phyloP scores from a whole-genome alignment of 2,797 vertebrate genomes.

The Phrynocephalus forsythii region DNA sequence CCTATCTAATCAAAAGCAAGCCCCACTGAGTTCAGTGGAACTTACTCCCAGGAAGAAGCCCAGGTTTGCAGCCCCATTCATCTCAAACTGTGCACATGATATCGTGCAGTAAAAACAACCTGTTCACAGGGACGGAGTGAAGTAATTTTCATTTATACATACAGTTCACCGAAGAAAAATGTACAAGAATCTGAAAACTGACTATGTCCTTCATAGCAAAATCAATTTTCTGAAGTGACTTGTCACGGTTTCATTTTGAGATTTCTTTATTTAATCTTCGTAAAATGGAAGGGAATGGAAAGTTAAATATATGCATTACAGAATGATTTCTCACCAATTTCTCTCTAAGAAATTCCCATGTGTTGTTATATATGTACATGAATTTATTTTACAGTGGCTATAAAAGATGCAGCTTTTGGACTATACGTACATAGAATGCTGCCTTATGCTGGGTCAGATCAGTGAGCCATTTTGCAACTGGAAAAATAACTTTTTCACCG shows the following conservation, averaged over 20 bases:
- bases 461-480: too few relatives aligned
- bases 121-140: not conserved
- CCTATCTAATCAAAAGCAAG: constrained; percentile 2
- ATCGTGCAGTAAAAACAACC: not conserved
- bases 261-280: not conserved
- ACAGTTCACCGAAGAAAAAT: not conserved
- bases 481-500: too few relatives aligned
- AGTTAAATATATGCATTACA: constrained; percentile 15
- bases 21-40: not conserved
- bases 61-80: not conserved
- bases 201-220: not conserved
- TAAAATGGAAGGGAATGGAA: not conserved
- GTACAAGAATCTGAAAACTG: not conserved
- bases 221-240: constrained; percentile 5
- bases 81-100: not conserved
- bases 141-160: constrained; percentile 13
- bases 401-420: not conserved
- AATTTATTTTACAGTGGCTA: not conserved
- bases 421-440: too few relatives aligned
- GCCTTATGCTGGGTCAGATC: too few relatives aligned
- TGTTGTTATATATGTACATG: not conserved
- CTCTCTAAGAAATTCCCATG: constrained; percentile 15
- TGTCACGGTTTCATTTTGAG: not conserved
- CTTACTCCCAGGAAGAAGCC: not conserved
- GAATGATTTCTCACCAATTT: not conserved